A percentile compares a stretch with the other conserved stretches of the same genome.
Conservation (phyloP, 2,113 vertebrate genomes). For the Atherinomorus stipes region DNA sequence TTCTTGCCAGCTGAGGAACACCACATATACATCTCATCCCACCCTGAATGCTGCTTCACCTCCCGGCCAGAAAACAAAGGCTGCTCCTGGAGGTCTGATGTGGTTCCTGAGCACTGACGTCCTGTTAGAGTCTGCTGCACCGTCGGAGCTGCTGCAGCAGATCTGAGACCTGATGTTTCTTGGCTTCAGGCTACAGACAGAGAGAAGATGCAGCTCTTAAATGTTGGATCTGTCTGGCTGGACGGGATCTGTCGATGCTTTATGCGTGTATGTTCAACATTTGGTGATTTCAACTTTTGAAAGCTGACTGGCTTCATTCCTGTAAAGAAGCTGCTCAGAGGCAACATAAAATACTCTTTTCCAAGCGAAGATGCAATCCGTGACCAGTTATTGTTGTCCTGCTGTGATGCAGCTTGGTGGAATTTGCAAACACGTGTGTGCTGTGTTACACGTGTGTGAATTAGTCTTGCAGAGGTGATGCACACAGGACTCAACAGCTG, state of each 20-base stretch:
- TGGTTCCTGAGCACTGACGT: background rate
- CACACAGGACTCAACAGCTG: conserved; percentile 4
- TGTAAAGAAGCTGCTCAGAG: too few relatives aligned
- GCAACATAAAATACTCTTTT: background rate
- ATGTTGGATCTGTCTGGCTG: background rate
- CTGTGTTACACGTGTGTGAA: conserved; percentile 3
- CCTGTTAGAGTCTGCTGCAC: background rate
- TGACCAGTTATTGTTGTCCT: background rate
- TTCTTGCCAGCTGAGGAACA: background rate
- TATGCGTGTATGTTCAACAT: too few relatives aligned
- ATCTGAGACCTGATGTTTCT: background rate
- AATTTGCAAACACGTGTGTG: background rate
- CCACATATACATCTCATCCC: background rate
- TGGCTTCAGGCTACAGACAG: background rate
- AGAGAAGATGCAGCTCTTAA: background rate
- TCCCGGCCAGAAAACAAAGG: background rate
- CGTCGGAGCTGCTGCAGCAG: background rate
- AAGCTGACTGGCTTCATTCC: too few relatives aligned
- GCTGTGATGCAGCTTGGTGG: background rate
- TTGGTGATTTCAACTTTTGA: too few relatives aligned
- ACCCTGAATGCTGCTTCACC: background rate
- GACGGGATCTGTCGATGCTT: background rate
- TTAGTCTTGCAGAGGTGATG: background rate
- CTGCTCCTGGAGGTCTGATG: background rate
- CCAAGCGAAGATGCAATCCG: background rate